These are phyloP conservation scores for Mus caroli DNA, from an alignment of 2,797 vertebrate genomes.

Conservation along the genomic window DNA sequence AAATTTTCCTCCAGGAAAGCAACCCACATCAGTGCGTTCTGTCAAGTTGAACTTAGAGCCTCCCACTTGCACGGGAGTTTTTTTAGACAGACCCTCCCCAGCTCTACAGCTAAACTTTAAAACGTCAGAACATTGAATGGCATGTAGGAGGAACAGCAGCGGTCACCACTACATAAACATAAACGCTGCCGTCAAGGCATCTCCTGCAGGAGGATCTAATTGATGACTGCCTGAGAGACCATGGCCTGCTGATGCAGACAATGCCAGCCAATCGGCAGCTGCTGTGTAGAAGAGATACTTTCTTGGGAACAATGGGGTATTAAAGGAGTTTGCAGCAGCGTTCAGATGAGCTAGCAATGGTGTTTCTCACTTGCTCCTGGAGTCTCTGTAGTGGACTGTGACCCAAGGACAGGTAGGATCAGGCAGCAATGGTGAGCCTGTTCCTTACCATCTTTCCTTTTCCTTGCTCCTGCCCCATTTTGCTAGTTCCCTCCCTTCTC, in stretches of 20 bases:
- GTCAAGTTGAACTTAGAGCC: background rate
- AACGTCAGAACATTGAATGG: background rate
- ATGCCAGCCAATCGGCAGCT: background rate
- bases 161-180: background rate
- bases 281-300: background rate
- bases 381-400: background rate
- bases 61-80: rapidly evolving
- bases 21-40: background rate
- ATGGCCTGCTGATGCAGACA: background rate
- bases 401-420: background rate
- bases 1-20: background rate
- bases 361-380: background rate
- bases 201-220: background rate
- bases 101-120: background rate
- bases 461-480: background rate
- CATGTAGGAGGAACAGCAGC: background rate
- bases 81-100: background rate
- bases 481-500: background rate
- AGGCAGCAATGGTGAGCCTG: background rate
- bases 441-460: background rate
- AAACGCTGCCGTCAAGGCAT: background rate
- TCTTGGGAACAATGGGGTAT: background rate
- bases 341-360: background rate
- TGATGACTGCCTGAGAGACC: background rate
- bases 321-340: background rate